phyloP scores from a whole-genome alignment of 92 coral and sea anemone genomes.

The Palythoa grandiflora region DNA sequence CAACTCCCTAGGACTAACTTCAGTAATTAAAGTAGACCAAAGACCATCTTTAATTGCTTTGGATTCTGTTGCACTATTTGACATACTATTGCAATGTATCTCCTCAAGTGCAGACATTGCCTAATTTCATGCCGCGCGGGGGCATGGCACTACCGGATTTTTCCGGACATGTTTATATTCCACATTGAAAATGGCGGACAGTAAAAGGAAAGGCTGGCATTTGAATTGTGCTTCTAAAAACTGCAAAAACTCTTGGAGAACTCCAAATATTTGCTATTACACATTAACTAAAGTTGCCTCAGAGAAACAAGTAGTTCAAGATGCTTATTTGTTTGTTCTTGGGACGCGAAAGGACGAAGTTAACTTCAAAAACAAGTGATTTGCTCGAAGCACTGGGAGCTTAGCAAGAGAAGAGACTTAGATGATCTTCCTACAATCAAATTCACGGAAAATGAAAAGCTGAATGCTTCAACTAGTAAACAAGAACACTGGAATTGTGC shows the following conservation, averaged over 20 bases:
- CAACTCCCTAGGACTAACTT: conserved; percentile 62
- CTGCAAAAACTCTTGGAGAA: conserved; percentile 39
- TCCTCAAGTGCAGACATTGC: conserved; percentile 41
- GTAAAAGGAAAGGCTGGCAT: neutral
- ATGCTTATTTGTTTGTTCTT: neutral
- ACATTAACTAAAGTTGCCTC: conserved; percentile 3
- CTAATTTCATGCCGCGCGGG: no score
- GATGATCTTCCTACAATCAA: conserved; percentile 41
- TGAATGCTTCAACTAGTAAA: conserved; percentile 8
- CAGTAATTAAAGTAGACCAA: conserved; percentile 68
- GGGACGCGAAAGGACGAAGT: conserved; percentile 1
- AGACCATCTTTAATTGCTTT: conserved; percentile 64
- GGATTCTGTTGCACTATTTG: conserved; percentile 42
- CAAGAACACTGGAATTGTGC: conserved; percentile 70
- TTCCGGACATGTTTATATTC: no score
- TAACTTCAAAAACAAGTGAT: conserved; percentile 17
- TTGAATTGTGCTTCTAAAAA: conserved; percentile 27
- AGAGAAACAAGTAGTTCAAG: neutral
- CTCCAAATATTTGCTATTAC: conserved; percentile 10
- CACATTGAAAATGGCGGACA: no score
- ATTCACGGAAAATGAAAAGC: conserved; percentile 40
- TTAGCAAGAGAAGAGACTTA: conserved; percentile 1
- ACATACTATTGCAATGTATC: conserved; percentile 51
- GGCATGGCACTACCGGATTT: no score
- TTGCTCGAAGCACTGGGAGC: conserved; percentile 33